A percentile compares a stretch with the other conserved stretches of the same genome.
These are phyloP conservation scores for Micromesistius poutassou DNA, from an alignment of 2,797 vertebrate species.

Conservation along the genomic window DNA sequence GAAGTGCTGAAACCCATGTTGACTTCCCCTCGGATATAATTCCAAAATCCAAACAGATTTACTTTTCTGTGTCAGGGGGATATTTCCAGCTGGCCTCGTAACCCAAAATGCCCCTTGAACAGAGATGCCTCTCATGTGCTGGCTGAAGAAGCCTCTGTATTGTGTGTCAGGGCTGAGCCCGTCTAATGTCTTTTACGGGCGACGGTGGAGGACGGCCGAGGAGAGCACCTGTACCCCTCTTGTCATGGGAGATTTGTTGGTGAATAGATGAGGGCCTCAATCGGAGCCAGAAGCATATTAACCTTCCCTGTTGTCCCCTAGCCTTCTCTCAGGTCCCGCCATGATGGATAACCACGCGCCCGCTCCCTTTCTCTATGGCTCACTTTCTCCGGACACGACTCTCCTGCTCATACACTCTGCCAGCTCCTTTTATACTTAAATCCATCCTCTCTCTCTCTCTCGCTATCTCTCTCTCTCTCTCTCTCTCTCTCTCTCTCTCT, in stretches of 20 bases:
- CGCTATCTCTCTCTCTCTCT: neutral
- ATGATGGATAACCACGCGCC: conserved; percentile 55
- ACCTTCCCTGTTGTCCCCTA: conserved; percentile 48
- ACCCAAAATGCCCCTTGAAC: neutral
- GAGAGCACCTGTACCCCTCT: conserved; percentile 24
- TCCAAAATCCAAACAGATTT: neutral
- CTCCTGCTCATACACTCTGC: conserved; percentile 5
- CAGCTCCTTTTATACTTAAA: neutral
- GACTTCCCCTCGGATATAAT: neutral
- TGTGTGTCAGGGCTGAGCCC: neutral
- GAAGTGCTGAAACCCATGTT: neutral
- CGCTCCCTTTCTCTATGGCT: neutral
- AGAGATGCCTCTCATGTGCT: neutral
- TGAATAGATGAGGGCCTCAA: conserved; percentile 44
- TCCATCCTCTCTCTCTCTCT: neutral
- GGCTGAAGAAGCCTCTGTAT: neutral
- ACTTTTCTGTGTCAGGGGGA: neutral
- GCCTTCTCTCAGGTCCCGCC: conserved; percentile 34
- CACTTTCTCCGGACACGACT: neutral
- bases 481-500: too few species aligned
- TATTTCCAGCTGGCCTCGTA: neutral
- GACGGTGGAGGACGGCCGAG: conserved; percentile 17
- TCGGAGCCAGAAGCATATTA: conserved; percentile 25
- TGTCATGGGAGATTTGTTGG: conserved; percentile 43
- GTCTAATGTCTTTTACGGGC: conserved; percentile 17